Conservation (phyloP, 2,113 vertebrate genomes). For the Pseudorhombus dupliciocellatus region DNA sequence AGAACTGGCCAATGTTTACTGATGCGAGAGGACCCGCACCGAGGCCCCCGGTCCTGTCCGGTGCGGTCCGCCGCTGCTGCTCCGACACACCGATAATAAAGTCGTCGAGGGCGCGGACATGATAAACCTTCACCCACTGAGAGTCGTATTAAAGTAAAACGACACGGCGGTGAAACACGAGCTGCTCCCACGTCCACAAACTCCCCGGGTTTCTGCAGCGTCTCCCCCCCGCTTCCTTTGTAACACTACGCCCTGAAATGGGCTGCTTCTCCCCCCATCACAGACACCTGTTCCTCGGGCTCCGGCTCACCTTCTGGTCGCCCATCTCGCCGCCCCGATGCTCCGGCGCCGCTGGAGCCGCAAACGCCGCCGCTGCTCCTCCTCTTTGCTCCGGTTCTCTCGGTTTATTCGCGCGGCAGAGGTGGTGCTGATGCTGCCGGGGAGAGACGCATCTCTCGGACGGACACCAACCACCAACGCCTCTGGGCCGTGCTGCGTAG, state of each 20-base stretch:
- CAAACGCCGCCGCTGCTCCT: slow-evolving; percentile 15
- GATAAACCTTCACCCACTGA: neutral
- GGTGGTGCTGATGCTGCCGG: slow-evolving; percentile 81
- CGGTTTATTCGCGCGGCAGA: slow-evolving; percentile 42
- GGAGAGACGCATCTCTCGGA: slow-evolving; percentile 74
- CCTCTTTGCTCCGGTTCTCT: slow-evolving; percentile 21
- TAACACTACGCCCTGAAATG: slow-evolving; percentile 66
- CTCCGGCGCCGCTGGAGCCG: slow-evolving; percentile 37
- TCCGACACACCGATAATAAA: slow-evolving; percentile 1
- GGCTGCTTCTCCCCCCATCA: slow-evolving; percentile 39
- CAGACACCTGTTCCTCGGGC: slow-evolving; percentile 69
- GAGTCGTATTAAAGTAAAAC: neutral
- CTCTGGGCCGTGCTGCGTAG: slow-evolving; percentile 59
- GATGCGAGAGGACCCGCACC: slow-evolving; percentile 38
- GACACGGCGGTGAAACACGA: neutral
- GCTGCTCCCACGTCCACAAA: slow-evolving; percentile 33
- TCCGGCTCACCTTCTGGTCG: slow-evolving; percentile 81
- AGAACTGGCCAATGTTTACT: slow-evolving; percentile 45
- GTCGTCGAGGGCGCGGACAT: neutral
- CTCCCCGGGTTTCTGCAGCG: slow-evolving; percentile 21
- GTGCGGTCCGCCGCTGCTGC: slow-evolving; percentile 2
- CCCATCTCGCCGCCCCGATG: slow-evolving; percentile 71
- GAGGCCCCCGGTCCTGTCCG: slow-evolving; percentile 27
- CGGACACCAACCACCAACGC: slow-evolving; percentile 69
- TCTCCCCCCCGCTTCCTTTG: slow-evolving; percentile 67